A percentile compares a stretch with the other conserved stretches of the same genome.
These are phyloP conservation scores for Pharmacophagus antenor DNA, from an alignment of 2,888 invertebrate species.

Conservation along the genomic window DNA sequence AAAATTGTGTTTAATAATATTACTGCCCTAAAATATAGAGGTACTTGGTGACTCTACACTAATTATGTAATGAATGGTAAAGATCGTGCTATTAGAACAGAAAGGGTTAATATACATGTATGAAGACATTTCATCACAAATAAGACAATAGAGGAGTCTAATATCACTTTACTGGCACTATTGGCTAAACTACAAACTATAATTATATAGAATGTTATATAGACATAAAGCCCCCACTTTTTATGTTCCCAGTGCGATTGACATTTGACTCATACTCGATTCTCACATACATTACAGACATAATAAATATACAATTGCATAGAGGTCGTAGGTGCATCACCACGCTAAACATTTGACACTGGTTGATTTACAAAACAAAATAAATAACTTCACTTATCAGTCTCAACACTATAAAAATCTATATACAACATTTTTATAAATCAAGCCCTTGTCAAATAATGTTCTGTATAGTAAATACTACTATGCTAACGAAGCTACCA, in stretches of 20 bases:
- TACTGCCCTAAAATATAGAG: slow-evolving; percentile 17
- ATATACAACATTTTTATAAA: slow-evolving; percentile 73
- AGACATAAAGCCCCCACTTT: slow-evolving; percentile 22
- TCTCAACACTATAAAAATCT: slow-evolving; percentile 77
- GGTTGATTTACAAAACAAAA: slow-evolving; percentile 75
- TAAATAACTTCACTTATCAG: slow-evolving; percentile 79
- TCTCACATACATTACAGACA: slow-evolving; percentile 14
- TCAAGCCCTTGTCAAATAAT: slow-evolving; percentile 57
- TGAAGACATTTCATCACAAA: no score
- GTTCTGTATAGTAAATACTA: slow-evolving; percentile 31
- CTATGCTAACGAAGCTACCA: slow-evolving; percentile 38
- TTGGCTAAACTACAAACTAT: slow-evolving; percentile 38
- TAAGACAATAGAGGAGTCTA: slow-evolving; percentile 38
- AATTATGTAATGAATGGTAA: slow-evolving; percentile 28
- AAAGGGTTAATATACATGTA: slow-evolving; percentile 11
- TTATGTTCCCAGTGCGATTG: slow-evolving; percentile 18
- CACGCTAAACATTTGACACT: slow-evolving; percentile 71
- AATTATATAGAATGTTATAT: slow-evolving; percentile 28
- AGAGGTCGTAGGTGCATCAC: slow-evolving; percentile 60
- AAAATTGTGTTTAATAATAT: slow-evolving; percentile 11
- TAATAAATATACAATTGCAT: slow-evolving; percentile 50
- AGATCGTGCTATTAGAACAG: slow-evolving; percentile 31
- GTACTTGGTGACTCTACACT: slow-evolving; percentile 26
- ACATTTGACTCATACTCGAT: slow-evolving; percentile 6
- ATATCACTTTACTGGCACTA: slow-evolving; percentile 45